These are phyloP conservation scores for Apodemus speciosus DNA, from an alignment of 2,113 vertebrate species.

Conservation along the genomic window DNA sequence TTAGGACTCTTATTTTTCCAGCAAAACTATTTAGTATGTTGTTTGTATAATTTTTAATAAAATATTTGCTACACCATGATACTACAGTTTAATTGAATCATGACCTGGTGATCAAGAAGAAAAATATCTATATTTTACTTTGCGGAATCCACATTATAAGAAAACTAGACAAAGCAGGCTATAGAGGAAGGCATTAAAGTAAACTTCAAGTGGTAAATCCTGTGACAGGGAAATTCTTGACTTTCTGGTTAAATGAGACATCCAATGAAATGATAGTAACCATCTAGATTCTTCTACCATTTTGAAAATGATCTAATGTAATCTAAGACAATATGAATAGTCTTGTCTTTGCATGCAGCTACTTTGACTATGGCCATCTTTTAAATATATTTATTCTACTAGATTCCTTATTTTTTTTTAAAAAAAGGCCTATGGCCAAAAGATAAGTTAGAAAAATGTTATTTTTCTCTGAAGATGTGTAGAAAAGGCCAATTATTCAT, in stretches of 20 bases:
- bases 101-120: not conserved
- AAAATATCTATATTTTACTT: not conserved
- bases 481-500: slow-evolving; percentile 31
- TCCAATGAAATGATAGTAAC: not conserved
- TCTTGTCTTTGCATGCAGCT: not conserved
- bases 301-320: slow-evolving; percentile 30
- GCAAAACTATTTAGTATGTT: not conserved
- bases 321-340: not conserved
- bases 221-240: not conserved
- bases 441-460: not conserved
- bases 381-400: not conserved
- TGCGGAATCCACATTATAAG: not conserved
- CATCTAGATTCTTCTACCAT: not conserved
- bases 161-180: slow-evolving; percentile 37
- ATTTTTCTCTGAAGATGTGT: not conserved
- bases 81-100: not conserved
- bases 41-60: not conserved
- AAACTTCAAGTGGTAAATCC: slow-evolving; percentile 6
- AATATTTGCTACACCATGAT: not conserved
- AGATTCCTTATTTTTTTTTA: not conserved
- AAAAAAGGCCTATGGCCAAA: not conserved
- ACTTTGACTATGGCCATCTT: not conserved
- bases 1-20: not conserved
- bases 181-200: not conserved
- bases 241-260: not conserved